These are phyloP conservation scores for Petaurus breviceps DNA, from an alignment of 2,113 vertebrate genomes.

Conservation along the genomic window DNA sequence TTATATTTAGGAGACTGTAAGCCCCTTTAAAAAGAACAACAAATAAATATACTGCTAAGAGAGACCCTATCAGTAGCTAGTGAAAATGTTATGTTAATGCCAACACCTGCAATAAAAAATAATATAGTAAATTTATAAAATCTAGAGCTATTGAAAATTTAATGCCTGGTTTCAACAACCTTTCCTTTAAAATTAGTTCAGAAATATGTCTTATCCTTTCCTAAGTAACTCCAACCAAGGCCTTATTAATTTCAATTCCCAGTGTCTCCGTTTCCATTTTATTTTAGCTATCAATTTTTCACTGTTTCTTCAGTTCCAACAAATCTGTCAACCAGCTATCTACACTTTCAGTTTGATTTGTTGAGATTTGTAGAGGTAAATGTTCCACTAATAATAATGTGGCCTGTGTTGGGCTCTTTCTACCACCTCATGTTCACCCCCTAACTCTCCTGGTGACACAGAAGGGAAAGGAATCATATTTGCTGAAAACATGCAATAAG, in stretches of 20 bases:
- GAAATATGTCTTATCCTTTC: background rate
- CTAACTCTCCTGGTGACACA: background rate
- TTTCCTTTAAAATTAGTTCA: constrained; percentile 7
- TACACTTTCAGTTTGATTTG: constrained; percentile 13
- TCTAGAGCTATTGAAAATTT: constrained; percentile 3
- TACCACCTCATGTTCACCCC: background rate
- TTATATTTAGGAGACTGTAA: constrained; percentile 7
- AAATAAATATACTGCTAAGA: background rate
- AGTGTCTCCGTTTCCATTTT: background rate
- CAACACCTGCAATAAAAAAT: constrained; percentile 2
- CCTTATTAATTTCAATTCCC: background rate
- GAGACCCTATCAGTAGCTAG: background rate
- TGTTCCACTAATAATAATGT: constrained; percentile 1
- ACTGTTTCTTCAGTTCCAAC: constrained; percentile 29
- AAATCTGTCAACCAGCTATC: background rate
- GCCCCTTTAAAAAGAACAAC: background rate
- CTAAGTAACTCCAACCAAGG: background rate
- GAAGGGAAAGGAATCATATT: background rate
- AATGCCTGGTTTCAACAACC: background rate
- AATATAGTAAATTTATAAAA: background rate
- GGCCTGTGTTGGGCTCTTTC: background rate
- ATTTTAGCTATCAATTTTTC: background rate
- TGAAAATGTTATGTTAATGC: background rate
- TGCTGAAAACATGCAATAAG: background rate
- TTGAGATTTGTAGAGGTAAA: constrained; percentile 4